Percentiles rank a stretch among this genome's conserved stretches.
phyloP scores from a whole-genome alignment of 2,797 vertebrate genomes.

The Miichthys miiuy region DNA sequence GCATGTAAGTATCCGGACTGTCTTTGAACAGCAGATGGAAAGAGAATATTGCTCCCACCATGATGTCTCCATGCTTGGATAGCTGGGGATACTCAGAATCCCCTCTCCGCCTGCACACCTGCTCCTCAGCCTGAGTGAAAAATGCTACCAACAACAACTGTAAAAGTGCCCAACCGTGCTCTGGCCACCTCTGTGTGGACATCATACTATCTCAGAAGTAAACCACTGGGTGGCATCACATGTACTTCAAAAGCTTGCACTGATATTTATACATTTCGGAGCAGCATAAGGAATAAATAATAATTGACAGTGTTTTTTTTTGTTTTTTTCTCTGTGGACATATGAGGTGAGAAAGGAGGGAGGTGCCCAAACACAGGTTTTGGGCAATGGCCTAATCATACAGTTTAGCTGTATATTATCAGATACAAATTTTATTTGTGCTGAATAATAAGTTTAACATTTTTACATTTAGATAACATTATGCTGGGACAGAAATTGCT shows the following conservation, averaged over 20 bases:
- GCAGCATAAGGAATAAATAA: no score
- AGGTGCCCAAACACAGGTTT: background rate
- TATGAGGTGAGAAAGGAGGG: background rate
- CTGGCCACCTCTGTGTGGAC: slow-evolving; percentile 38
- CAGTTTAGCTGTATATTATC: no score
- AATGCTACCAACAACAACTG: slow-evolving; percentile 56
- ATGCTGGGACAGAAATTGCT: no score
- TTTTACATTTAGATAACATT: no score
- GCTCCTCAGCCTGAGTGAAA: slow-evolving; percentile 53
- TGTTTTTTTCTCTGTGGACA: background rate
- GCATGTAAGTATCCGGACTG: background rate
- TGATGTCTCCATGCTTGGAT: slow-evolving; percentile 75
- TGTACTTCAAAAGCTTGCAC: no score
- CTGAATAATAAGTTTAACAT: no score
- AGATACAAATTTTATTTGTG: no score
- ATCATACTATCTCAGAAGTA: slow-evolving; percentile 29
- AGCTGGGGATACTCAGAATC: slow-evolving; percentile 70
- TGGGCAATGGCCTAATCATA: background rate
- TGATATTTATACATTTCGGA: slow-evolving; percentile 57
- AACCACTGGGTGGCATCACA: no score
- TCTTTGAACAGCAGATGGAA: background rate
- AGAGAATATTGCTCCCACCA: slow-evolving; percentile 18
- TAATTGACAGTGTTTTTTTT: no score
- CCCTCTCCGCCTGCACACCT: slow-evolving; percentile 63
- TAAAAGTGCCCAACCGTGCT: slow-evolving; percentile 56